A percentile compares a stretch with the other conserved stretches of the same genome.
Evolutionary conservation across 1,140 invertebrate genomes (phyloP).

Genomic region (Drosophila ohnishii): DNA sequence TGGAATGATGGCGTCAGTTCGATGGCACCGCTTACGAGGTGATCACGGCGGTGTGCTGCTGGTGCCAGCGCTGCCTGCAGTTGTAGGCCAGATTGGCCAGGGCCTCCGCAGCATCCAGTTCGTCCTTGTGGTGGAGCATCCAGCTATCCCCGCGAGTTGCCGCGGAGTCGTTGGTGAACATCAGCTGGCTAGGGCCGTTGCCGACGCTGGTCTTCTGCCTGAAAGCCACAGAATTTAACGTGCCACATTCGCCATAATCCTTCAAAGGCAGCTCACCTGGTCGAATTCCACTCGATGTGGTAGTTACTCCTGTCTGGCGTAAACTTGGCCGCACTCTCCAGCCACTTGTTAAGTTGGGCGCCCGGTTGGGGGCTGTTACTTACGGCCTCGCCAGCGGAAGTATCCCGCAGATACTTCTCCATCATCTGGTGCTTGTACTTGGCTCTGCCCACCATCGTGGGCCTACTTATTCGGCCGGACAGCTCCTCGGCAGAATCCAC

Average conservation of each 20-base stretch:
- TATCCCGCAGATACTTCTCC: constrained; percentile 84
- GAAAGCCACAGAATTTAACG: neutral
- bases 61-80: constrained; percentile 68
- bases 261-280: constrained; percentile 55
- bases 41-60: constrained; percentile 41
- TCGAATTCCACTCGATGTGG: constrained; percentile 85
- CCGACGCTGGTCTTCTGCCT: constrained; percentile 52
- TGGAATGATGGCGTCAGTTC: constrained; percentile 74
- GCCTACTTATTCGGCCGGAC: constrained; percentile 46
- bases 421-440: constrained; percentile 86
- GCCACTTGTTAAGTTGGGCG: constrained; percentile 86
- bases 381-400: constrained; percentile 13
- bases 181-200: constrained; percentile 32
- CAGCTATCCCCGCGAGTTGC: constrained; percentile 48
- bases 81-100: constrained; percentile 84
- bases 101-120: constrained; percentile 88
- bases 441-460: constrained; percentile 45
- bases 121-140: constrained; percentile 86
- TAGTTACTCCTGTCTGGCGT: constrained; percentile 87
- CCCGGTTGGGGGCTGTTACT: neutral
- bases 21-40: constrained; percentile 55
- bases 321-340: constrained; percentile 87
- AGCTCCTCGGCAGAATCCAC: constrained; percentile 33
- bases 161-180: constrained; percentile 59
- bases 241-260: too few relatives aligned